Evolutionary conservation across 2,113 vertebrate species (phyloP).

Genomic region (Rousettus leschenaultii): DNA sequence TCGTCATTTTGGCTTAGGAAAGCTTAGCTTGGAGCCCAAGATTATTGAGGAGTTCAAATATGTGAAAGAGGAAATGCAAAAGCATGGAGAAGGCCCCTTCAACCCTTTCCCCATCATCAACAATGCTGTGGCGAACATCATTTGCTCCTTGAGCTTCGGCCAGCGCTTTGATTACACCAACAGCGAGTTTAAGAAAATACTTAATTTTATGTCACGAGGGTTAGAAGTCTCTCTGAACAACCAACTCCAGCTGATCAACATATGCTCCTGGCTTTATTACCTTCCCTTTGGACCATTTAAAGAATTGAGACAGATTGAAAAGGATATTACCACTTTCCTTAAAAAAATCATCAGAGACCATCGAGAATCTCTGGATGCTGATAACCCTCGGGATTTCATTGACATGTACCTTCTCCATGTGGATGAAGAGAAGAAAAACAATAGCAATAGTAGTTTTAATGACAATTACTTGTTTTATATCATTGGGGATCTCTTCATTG

Average conservation of each 20-base stretch:
- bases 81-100: constrained; percentile 79
- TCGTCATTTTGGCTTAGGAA: constrained; percentile 93
- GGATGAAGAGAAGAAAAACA: constrained; percentile 79
- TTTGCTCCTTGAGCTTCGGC: constrained; percentile 93
- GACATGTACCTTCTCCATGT: constrained; percentile 96
- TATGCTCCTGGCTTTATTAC: constrained; percentile 92
- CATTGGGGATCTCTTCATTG: constrained; percentile 95
- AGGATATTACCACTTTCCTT: constrained; percentile 92
- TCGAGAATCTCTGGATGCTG: constrained; percentile 84
- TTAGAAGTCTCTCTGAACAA: constrained; percentile 89
- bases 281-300: constrained; percentile 91
- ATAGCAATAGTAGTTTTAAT: constrained; percentile 86
- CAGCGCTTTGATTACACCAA: constrained; percentile 91
- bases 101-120: constrained; percentile 85
- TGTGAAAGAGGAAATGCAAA: constrained; percentile 89
- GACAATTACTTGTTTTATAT: constrained; percentile 97
- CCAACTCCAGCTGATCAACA: constrained; percentile 88
- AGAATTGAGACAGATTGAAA: constrained; percentile 88
- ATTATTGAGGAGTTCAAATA: constrained; percentile 89
- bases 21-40: constrained; percentile 91
- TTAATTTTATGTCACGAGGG: constrained; percentile 88
- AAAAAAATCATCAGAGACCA: constrained; percentile 91
- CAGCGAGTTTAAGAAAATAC: constrained; percentile 86
- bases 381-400: constrained; percentile 91
- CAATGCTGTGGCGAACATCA: constrained; percentile 93